Evolutionary conservation across 2,113 vertebrate genomes (phyloP).

Genomic region (Pipa parva): DNA sequence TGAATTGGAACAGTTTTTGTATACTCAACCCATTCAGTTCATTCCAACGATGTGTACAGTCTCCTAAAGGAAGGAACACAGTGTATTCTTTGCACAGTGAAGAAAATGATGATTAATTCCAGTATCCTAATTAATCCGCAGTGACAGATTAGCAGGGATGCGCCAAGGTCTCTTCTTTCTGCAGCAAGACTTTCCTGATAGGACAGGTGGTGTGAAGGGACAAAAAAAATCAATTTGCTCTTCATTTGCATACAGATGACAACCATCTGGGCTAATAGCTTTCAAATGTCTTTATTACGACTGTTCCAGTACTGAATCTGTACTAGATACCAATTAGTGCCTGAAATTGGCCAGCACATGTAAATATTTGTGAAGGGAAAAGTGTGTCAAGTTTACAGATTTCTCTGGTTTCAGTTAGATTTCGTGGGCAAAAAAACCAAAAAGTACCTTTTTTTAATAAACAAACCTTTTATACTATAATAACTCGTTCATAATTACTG

Average conservation of each 20-base stretch:
- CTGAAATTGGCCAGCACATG: slow-evolving; percentile 45
- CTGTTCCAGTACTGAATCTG: slow-evolving; percentile 49
- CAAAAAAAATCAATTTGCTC: slow-evolving; percentile 85
- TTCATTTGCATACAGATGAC: slow-evolving; percentile 99
- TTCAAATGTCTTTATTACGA: slow-evolving; percentile 87
- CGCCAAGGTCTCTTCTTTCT: slow-evolving; percentile 60
- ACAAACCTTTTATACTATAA: no score
- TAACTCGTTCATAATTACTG: no score
- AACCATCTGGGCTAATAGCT: slow-evolving; percentile 97
- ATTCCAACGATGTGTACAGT: no score
- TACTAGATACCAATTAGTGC: slow-evolving; percentile 56
- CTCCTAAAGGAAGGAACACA: slow-evolving; percentile 56
- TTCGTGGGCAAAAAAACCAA: no score
- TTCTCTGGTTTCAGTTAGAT: no score
- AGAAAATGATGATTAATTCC: slow-evolving; percentile 88
- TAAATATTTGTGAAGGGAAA: slow-evolving; percentile 65
- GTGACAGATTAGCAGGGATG: slow-evolving; percentile 68
- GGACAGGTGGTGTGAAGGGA: slow-evolving; percentile 92
- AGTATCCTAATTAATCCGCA: slow-evolving; percentile 80
- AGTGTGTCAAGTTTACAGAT: slow-evolving; percentile 6
- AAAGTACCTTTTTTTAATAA: no score
- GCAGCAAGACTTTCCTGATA: slow-evolving; percentile 66
- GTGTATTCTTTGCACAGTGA: slow-evolving; percentile 61
- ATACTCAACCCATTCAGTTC: no score
- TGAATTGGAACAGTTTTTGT: no score